Evolutionary conservation across 1,140 invertebrate species (phyloP).

Genomic region (Zaprionus tsacasi): DNA sequence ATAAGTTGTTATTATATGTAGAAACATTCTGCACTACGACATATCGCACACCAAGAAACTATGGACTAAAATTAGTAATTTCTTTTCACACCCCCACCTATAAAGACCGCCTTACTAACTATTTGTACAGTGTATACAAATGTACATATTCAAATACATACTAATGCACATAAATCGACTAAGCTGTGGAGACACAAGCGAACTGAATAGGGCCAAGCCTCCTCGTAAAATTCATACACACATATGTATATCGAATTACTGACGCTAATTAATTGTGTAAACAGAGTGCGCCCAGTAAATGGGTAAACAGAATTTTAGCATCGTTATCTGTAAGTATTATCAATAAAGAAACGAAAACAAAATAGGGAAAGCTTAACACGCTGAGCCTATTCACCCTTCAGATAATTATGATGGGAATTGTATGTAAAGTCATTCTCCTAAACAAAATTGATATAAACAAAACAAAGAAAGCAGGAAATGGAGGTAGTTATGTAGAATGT

Average conservation of each 20-base stretch:
- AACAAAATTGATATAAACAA: neutral
- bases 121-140: neutral
- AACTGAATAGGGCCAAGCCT: constrained; percentile 31
- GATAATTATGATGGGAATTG: neutral
- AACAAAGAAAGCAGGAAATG: neutral
- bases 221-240: neutral
- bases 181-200: neutral
- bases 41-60: neutral
- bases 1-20: neutral
- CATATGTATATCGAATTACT: constrained; percentile 37
- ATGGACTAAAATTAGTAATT: neutral
- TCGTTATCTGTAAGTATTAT: neutral
- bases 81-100: neutral
- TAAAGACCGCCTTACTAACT: neutral
- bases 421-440: neutral
- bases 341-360: constrained; percentile 4
- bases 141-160: neutral
- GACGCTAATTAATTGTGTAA: constrained; percentile 36
- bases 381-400: neutral
- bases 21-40: neutral
- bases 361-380: neutral
- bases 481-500: neutral
- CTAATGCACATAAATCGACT: neutral
- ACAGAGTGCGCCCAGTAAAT: constrained; percentile 11
- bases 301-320: neutral